Conservation (phyloP, 2,113 vertebrate genomes). For the Corythoichthys haematopterus region DNA sequence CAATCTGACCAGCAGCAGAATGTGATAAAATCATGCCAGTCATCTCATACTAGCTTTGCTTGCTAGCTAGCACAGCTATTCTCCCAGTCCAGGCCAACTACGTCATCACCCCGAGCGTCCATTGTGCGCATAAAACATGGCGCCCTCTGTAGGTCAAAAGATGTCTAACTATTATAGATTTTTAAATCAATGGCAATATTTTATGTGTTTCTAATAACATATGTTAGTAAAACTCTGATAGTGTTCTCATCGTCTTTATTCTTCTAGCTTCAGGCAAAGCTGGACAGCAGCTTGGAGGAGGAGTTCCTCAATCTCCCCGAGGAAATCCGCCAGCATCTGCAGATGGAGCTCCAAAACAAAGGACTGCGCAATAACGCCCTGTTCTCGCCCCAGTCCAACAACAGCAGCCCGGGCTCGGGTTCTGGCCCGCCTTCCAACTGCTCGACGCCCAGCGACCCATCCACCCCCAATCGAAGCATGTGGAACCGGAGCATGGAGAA, state of each 20-base stretch:
- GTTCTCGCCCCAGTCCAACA: conserved; percentile 51
- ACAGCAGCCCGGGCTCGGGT: conserved; percentile 58
- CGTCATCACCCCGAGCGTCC: too few species aligned
- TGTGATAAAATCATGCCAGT: too few species aligned
- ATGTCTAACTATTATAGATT: too few species aligned
- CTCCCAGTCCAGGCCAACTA: too few species aligned
- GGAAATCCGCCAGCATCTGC: conserved; percentile 75
- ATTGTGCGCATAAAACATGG: too few species aligned
- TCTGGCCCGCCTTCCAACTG: conserved; percentile 67
- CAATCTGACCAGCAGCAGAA: too few species aligned
- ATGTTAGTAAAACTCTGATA: background rate
- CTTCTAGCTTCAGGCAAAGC: conserved; percentile 62
- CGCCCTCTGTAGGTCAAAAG: too few species aligned
- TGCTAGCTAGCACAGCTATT: too few species aligned
- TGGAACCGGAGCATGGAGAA: conserved; percentile 60
- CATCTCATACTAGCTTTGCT: too few species aligned
- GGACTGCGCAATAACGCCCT: conserved; percentile 49
- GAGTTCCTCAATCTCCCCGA: conserved; percentile 67
- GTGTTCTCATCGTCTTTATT: background rate
- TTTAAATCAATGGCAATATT: too few species aligned
- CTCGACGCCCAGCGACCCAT: conserved; percentile 65
- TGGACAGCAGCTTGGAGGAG: conserved; percentile 68
- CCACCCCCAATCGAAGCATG: conserved; percentile 52
- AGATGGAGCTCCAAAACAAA: conserved; percentile 70
- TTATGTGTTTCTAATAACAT: too few species aligned